phyloP scores from a whole-genome alignment of 2,888 invertebrate genomes.

The Diaphora mendica region DNA sequence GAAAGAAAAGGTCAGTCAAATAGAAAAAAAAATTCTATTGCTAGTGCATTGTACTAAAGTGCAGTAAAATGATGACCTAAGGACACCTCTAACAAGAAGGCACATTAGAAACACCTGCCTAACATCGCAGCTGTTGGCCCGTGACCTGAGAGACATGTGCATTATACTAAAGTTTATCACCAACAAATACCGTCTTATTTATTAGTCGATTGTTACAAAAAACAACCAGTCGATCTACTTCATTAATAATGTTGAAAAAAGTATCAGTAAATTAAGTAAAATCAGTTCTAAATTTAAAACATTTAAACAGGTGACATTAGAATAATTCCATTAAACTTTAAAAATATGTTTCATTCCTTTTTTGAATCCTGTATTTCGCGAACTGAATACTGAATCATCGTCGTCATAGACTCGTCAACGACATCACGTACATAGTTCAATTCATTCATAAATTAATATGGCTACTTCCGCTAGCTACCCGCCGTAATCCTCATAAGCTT shows the following conservation, averaged over 20 bases:
- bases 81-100: slow-evolving; percentile 45
- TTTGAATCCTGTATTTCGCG: slow-evolving; percentile 36
- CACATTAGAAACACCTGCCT: slow-evolving; percentile 81
- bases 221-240: slow-evolving; percentile 45
- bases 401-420: slow-evolving; percentile 63
- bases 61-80: neutral
- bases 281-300: slow-evolving; percentile 35
- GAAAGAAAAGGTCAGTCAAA: no score
- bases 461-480: slow-evolving; percentile 71
- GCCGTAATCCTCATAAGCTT: slow-evolving; percentile 61
- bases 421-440: slow-evolving; percentile 69
- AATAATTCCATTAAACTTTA: neutral
- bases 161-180: slow-evolving; percentile 53
- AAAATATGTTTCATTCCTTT: neutral
- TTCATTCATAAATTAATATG: slow-evolving; percentile 75
- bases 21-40: neutral
- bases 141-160: slow-evolving; percentile 63
- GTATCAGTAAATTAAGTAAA: slow-evolving; percentile 33
- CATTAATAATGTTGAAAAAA: slow-evolving; percentile 43
- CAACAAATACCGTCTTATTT: slow-evolving; percentile 47
- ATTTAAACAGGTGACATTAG: neutral
- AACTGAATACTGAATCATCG: no score
- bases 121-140: slow-evolving; percentile 69
- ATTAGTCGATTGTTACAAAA: slow-evolving; percentile 52
- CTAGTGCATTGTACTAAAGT: neutral